Conservation (phyloP, 2,113 vertebrate genomes). For the Miniopterus natalensis region DNA sequence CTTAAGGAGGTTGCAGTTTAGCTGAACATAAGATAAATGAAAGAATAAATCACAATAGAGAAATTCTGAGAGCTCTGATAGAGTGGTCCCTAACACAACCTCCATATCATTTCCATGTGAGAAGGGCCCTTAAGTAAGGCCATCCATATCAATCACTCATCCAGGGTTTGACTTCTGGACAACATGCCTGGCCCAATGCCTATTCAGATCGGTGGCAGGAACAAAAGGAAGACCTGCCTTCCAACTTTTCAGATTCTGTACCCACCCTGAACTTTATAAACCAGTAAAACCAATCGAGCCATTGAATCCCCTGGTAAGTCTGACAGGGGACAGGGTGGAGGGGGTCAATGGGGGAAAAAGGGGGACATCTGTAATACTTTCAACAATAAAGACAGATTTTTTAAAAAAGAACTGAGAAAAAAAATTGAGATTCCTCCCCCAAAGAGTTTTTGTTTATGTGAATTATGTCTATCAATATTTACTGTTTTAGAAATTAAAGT, state of each 20-base stretch:
- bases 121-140: not conserved
- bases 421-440: too few relatives aligned
- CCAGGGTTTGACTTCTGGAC: not conserved
- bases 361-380: too few relatives aligned
- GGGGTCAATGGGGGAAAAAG: too few relatives aligned
- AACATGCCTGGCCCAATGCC: not conserved
- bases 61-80: not conserved
- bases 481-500: too few relatives aligned
- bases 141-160: not conserved
- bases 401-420: too few relatives aligned
- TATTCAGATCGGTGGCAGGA: not conserved
- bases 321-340: too few relatives aligned
- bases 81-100: not conserved
- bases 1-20: not conserved
- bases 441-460: too few relatives aligned
- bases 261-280: constrained; percentile 28
- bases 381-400: too few relatives aligned
- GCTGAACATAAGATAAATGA: not conserved
- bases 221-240: constrained; percentile 17
- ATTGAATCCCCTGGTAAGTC: not conserved
- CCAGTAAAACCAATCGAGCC: constrained; percentile 19
- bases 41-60: constrained; percentile 30
- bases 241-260: not conserved
- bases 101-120: not conserved
- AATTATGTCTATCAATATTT: too few relatives aligned